Percentiles rank a stretch among this genome's conserved stretches.
Evolutionary conservation across 2,888 invertebrate genomes (phyloP).

Genomic region (Encarsia formosa): DNA sequence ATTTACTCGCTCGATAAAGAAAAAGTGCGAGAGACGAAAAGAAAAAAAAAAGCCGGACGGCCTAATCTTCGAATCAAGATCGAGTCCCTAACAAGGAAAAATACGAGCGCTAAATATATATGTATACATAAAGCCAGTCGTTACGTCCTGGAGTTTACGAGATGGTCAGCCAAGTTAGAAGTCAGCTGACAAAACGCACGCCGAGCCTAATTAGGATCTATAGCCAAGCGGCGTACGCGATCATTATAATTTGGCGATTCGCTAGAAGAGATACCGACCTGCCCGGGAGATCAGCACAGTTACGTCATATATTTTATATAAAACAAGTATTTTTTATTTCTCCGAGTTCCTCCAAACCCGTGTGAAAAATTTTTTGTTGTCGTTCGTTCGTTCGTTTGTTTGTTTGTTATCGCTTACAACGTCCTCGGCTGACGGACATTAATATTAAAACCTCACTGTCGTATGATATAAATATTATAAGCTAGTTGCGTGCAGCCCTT

Average conservation of each 20-base stretch:
- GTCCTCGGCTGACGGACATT: too few relatives aligned
- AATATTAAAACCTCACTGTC: too few relatives aligned
- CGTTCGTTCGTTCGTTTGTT: too few relatives aligned
- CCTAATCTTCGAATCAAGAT: slow-evolving; percentile 10
- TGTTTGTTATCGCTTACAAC: too few relatives aligned
- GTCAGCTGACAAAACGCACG: slow-evolving; percentile 20
- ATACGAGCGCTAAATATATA: neutral
- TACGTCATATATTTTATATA: too few relatives aligned
- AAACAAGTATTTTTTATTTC: too few relatives aligned
- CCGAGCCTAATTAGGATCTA: slow-evolving; percentile 21
- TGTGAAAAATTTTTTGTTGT: too few relatives aligned
- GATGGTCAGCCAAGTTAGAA: slow-evolving; percentile 3
- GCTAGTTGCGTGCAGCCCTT: neutral
- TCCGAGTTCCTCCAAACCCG: too few relatives aligned
- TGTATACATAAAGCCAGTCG: neutral
- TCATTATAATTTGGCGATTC: slow-evolving; percentile 22
- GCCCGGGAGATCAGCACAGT: too few relatives aligned
- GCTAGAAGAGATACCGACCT: neutral
- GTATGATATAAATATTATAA: too few relatives aligned
- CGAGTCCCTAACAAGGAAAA: slow-evolving; percentile 17
- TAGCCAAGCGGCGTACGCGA: slow-evolving; percentile 13
- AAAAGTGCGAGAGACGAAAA: neutral
- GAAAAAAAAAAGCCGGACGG: neutral
- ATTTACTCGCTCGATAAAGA: slow-evolving; percentile 10
- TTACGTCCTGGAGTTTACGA: slow-evolving; percentile 7